Evolutionary conservation across 2,797 vertebrate species (phyloP).

Genomic region (Agapornis canus): DNA sequence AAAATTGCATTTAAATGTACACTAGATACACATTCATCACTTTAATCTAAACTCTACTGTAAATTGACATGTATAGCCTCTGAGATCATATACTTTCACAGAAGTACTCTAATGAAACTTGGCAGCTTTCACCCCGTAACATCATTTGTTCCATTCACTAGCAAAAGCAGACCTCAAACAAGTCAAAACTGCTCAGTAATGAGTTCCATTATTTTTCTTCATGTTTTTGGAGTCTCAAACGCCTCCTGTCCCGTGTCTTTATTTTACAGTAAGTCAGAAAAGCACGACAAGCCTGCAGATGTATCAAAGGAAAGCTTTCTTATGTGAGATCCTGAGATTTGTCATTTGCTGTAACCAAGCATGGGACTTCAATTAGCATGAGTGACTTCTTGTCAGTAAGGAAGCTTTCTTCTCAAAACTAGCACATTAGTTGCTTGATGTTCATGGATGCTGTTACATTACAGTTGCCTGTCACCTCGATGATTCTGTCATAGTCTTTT

Average conservation of each 20-base stretch:
- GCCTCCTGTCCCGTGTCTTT: conserved; percentile 25
- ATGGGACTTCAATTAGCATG: conserved; percentile 52
- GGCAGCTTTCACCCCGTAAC: conserved; percentile 76
- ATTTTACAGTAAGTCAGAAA: conserved; percentile 13
- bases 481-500: not conserved
- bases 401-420: conserved; percentile 62
- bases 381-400: conserved; percentile 57
- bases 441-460: not conserved
- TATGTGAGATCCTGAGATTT: conserved; percentile 11
- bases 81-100: conserved; percentile 83
- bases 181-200: conserved; percentile 69
- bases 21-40: conserved; percentile 69
- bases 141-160: conserved; percentile 87
- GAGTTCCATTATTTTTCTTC: conserved; percentile 66
- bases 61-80: conserved; percentile 80
- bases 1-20: conserved; percentile 56
- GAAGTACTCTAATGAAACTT: conserved; percentile 85
- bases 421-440: conserved; percentile 41
- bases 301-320: conserved; percentile 28
- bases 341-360: conserved; percentile 42
- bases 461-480: conserved; percentile 36
- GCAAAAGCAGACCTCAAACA: conserved; percentile 58
- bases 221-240: conserved; percentile 55
- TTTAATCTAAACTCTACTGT: conserved; percentile 71
- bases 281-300: not conserved